Base-by-base conservation (phyloP, 2,797 vertebrate species). In the Schizopygopsis malacanthus region DNA sequence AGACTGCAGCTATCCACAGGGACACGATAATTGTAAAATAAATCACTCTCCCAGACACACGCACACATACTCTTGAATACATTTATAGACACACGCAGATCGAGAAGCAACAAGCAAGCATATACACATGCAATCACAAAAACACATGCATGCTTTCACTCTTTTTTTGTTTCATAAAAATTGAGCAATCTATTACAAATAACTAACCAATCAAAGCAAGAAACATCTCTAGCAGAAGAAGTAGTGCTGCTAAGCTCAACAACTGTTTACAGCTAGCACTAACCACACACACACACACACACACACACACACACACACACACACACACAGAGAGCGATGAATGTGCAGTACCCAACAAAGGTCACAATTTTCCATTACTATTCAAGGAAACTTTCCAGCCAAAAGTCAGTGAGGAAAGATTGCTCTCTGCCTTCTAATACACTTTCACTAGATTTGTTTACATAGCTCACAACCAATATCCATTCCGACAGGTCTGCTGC, bases 391-490 rank as follows among this genome's bases (percentile, higher is more conserved):
- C 39, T 65, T 83, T 56, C 39, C 25, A 39, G 56, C 50, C 16
- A 47, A 47, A 15, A 59, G 56, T 79, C 59, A 75, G 67, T 25
- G 81, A 79, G 78, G 84, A 84, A 83, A 69, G 52, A 83, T 67
- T 54, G 79, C 50, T 56, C 70, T 50, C n/a, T 65, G 63, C 79
- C 69, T 78, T 82, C 72, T 70, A 79, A 84, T 41, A 86, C 39
- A 79, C 77, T 72, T 81, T 85, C 63, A 88, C 78, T 88, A 81
- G 22, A 81, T 87, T 39, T 88, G 79, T 90, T 88, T 87, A 71
- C 79, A 78, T 72, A 82, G 63, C 84, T 50, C 54, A 54, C 41
- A 87, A 83, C 75, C 77, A 71, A 84, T 84, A 84, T 86, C 39
- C 84, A 83, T 85, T 82, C 63, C 56, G 15, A 37, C 83, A 82